Conservation (phyloP, 2,113 vertebrate species). For the Ondatra zibethicus region DNA sequence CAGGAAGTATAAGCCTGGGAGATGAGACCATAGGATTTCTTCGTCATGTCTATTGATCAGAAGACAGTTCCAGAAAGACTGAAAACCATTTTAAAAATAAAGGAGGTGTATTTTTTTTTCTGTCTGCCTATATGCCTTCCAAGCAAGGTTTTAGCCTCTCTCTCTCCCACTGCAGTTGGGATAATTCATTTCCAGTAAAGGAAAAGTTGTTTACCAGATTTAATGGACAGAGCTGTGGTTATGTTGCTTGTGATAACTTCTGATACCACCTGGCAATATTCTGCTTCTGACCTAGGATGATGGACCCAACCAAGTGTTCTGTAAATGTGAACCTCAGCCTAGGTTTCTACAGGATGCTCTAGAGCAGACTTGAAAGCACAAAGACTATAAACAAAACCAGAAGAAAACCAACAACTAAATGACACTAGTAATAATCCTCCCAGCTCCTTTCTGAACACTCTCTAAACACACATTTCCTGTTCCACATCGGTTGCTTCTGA, state of each 20-base stretch:
- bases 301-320: not conserved
- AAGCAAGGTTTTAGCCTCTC: not conserved
- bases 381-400: not conserved
- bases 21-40: conserved; percentile 60
- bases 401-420: not conserved
- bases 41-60: conserved; percentile 69
- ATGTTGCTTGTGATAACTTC: not conserved
- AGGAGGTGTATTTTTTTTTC: conserved; percentile 40
- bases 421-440: not conserved
- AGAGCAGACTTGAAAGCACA: not conserved
- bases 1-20: conserved; percentile 51
- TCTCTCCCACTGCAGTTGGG: not conserved
- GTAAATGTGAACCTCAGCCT: not conserved
- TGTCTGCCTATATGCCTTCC: conserved; percentile 7
- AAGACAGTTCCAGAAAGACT: conserved; percentile 44
- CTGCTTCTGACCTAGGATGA: conserved; percentile 3
- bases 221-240: not conserved
- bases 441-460: not conserved
- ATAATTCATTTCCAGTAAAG: conserved; percentile 52
- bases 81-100: conserved; percentile 65
- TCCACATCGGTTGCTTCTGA: not conserved
- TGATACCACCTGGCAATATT: not conserved
- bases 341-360: not conserved
- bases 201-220: not conserved
- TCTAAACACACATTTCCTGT: not conserved